Evolutionary conservation across 2,888 invertebrate species (phyloP).

Genomic region (Lamellibrachia columna): DNA sequence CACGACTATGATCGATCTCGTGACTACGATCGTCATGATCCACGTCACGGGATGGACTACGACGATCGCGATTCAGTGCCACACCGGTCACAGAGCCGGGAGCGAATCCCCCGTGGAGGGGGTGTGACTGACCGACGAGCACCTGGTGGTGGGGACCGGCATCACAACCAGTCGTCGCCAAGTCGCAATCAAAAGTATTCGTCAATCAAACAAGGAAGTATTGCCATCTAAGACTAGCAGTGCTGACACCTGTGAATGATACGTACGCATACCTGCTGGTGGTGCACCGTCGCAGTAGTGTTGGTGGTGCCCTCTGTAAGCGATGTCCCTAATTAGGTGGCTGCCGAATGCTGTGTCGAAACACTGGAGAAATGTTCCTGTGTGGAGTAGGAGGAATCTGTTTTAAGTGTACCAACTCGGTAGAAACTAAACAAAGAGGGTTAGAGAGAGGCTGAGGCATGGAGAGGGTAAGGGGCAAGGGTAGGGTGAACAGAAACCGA

Average conservation of each 20-base stretch:
- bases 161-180: conserved; percentile 24
- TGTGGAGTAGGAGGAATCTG: not conserved
- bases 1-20: conserved; percentile 22
- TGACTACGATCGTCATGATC: not conserved
- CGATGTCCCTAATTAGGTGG: not conserved
- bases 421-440: not conserved
- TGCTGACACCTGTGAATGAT: not conserved
- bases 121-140: conserved; percentile 14
- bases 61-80: not conserved
- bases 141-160: conserved; percentile 23
- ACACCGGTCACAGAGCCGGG: conserved; percentile 18
- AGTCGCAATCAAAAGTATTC: conserved; percentile 37
- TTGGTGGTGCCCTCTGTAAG: not conserved
- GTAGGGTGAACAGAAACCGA: not conserved
- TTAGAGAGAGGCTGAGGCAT: not conserved
- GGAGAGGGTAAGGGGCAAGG: not conserved
- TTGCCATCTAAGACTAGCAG: conserved; percentile 50
- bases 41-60: not conserved
- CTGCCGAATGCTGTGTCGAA: not conserved
- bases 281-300: not conserved
- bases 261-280: not conserved
- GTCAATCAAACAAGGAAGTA: conserved; percentile 55
- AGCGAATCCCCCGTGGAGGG: conserved; percentile 10
- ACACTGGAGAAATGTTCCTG: not conserved
- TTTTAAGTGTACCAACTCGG: not conserved